A percentile compares a stretch with the other conserved stretches of the same genome.
These are phyloP conservation scores for Orius insidiosus DNA, from an alignment of 1,140 invertebrate species.

Conservation along the genomic window DNA sequence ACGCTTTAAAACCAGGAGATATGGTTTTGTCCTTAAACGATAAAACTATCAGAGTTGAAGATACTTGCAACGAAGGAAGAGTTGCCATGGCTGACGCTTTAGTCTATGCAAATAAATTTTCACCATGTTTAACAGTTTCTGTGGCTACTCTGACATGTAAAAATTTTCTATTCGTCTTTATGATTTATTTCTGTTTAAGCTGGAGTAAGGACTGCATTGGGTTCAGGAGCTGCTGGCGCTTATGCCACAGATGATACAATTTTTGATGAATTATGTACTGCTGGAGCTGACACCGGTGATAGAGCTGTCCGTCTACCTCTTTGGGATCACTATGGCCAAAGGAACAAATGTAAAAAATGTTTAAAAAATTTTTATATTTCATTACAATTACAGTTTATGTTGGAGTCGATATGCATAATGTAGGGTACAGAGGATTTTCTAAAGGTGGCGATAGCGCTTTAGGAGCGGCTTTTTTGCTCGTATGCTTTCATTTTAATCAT, in stretches of 20 bases:
- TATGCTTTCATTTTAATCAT: too few species aligned
- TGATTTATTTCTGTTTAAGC: constrained; percentile 24
- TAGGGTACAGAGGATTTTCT: constrained; percentile 23
- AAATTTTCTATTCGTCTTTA: too few species aligned
- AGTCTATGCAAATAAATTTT: constrained; percentile 27
- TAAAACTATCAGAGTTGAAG: constrained; percentile 27
- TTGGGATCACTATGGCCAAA: constrained; percentile 34
- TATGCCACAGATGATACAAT: constrained; percentile 49
- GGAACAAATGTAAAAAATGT: constrained; percentile 25
- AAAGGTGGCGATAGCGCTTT: constrained; percentile 32
- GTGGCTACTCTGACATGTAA: constrained; percentile 29
- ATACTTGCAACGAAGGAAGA: constrained; percentile 39
- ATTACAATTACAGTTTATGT: neutral
- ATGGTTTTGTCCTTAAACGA: constrained; percentile 64
- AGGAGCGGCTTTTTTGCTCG: constrained; percentile 41
- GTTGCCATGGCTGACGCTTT: constrained; percentile 38
- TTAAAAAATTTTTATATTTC: constrained; percentile 17
- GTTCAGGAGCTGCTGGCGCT: constrained; percentile 46
- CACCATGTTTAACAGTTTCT: constrained; percentile 32
- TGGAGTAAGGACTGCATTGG: constrained; percentile 55
- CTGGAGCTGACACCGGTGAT: constrained; percentile 59
- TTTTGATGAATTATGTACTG: constrained; percentile 41
- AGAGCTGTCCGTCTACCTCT: constrained; percentile 77
- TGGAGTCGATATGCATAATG: constrained; percentile 33
- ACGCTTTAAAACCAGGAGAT: constrained; percentile 72